Percentiles rank a stretch among this genome's conserved stretches.
These are phyloP conservation scores for Pomacea maculata DNA, from an alignment of 1,140 invertebrate species.

Conservation along the genomic window DNA sequence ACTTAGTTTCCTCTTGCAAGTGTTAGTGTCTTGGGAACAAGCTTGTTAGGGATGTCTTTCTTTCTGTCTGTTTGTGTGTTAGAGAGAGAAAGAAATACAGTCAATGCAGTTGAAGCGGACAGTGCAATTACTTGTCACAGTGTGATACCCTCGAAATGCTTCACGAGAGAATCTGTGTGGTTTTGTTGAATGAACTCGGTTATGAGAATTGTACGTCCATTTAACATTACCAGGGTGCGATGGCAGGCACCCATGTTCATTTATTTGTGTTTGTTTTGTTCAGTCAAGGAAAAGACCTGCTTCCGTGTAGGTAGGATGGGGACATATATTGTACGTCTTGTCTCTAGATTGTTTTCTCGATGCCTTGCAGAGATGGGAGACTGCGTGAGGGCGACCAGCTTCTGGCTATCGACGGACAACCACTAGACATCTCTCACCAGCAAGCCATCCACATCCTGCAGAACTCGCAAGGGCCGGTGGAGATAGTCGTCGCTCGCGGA, in stretches of 20 bases:
- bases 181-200: too few relatives aligned
- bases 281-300: not conserved
- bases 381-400: constrained; percentile 87
- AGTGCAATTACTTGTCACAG: too few relatives aligned
- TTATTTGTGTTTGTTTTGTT: not conserved
- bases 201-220: too few relatives aligned
- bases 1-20: too few relatives aligned
- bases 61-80: not conserved
- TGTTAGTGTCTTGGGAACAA: not conserved
- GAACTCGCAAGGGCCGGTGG: constrained; percentile 79
- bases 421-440: constrained; percentile 86
- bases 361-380: constrained; percentile 75
- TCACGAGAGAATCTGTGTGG: too few relatives aligned
- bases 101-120: not conserved
- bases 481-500: constrained; percentile 77
- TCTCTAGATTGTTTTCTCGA: not conserved
- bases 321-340: not conserved
- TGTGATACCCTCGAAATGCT: too few relatives aligned
- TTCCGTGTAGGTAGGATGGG: not conserved
- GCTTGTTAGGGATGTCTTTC: not conserved
- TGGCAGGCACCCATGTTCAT: too few relatives aligned
- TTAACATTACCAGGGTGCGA: too few relatives aligned
- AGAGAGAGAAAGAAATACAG: not conserved
- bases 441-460: constrained; percentile 85
- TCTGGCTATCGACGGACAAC: constrained; percentile 87